phyloP scores from a whole-genome alignment of 2,113 vertebrate genomes.

The Anhinga rufa region DNA sequence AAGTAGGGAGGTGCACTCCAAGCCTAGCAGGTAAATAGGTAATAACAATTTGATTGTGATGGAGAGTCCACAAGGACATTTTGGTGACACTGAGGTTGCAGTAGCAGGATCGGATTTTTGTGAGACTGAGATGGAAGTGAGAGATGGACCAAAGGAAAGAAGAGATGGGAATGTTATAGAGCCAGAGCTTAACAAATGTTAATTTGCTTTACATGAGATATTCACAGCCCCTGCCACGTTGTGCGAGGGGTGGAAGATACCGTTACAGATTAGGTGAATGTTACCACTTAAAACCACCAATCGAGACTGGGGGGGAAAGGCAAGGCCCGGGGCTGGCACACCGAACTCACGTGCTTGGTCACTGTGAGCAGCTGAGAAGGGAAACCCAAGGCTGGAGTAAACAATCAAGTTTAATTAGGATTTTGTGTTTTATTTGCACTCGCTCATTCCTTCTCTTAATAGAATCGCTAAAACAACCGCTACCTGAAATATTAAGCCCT shows the following conservation, averaged over 20 bases:
- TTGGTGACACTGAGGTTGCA: neutral
- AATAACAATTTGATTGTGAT: accelerated
- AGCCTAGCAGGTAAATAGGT: neutral
- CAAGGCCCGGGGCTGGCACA: neutral
- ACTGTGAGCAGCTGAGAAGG: neutral
- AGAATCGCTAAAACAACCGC: neutral
- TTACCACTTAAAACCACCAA: neutral
- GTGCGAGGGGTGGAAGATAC: neutral
- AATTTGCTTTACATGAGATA: neutral
- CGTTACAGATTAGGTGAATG: neutral
- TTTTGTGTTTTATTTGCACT: neutral
- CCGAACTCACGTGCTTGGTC: accelerated
- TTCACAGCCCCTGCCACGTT: neutral
- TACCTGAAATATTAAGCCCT: neutral
- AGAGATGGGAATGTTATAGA: neutral
- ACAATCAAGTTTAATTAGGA: neutral
- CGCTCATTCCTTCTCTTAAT: neutral
- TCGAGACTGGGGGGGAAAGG: neutral
- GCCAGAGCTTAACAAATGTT: neutral
- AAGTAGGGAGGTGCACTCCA: neutral
- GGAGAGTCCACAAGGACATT: accelerated
- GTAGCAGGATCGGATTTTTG: neutral
- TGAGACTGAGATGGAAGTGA: neutral
- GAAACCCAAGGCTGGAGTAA: neutral
- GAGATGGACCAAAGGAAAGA: neutral